Evolutionary conservation across 2,797 vertebrate genomes (phyloP).

Genomic region (Squalus acanthias): DNA sequence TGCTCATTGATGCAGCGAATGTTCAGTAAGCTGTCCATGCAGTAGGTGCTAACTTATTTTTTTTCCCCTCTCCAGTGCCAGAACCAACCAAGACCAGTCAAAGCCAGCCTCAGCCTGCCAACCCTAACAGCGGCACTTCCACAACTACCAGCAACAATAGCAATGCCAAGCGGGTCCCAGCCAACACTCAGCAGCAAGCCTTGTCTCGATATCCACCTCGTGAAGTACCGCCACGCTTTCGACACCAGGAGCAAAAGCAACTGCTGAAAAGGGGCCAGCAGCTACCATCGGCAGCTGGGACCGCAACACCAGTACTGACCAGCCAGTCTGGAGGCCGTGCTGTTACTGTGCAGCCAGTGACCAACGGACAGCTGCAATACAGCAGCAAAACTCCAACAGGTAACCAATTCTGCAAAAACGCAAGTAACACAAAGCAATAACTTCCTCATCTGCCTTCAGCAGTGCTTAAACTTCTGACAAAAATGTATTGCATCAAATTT

Average conservation of each 20-base stretch:
- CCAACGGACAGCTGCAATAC: constrained; percentile 67
- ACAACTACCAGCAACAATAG: constrained; percentile 78
- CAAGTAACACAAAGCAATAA: background rate
- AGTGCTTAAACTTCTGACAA: background rate
- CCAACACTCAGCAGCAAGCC: constrained; percentile 66
- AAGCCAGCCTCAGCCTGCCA: constrained; percentile 78
- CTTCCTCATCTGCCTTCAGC: background rate
- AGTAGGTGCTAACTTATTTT: constrained; percentile 21
- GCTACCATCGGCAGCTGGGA: constrained; percentile 68
- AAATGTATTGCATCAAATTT: background rate
- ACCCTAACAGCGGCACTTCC: constrained; percentile 68
- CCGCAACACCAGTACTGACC: constrained; percentile 60
- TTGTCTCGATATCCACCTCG: constrained; percentile 79
- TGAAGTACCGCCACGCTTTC: constrained; percentile 76
- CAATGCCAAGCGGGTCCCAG: constrained; percentile 89
- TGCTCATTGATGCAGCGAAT: background rate
- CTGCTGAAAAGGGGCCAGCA: constrained; percentile 80
- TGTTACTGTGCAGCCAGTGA: constrained; percentile 58
- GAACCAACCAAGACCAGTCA: constrained; percentile 76
- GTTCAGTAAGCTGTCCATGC: background rate
- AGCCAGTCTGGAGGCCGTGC: constrained; percentile 59
- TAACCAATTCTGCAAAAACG: constrained; percentile 53
- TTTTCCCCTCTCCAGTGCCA: constrained; percentile 67
- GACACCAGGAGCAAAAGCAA: constrained; percentile 85
- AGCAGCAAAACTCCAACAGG: constrained; percentile 73